A percentile compares a stretch with the other conserved stretches of the same genome.
Evolutionary conservation across 2,888 invertebrate species (phyloP).

Genomic region (Phengaris arion): DNA sequence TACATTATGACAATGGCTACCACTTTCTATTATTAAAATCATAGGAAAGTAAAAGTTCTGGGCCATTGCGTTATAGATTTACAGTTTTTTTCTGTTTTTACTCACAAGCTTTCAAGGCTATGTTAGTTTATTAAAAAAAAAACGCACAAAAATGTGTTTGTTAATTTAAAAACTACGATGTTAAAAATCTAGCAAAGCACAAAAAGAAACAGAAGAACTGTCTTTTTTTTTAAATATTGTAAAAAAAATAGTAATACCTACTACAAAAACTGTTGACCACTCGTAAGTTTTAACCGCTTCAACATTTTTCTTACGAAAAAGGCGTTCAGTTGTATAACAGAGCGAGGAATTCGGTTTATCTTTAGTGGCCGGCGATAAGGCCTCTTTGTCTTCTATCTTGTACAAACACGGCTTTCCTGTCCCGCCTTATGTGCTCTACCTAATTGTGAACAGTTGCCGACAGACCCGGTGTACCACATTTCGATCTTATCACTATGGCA

Average conservation of each 20-base stretch:
- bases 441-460: constrained; percentile 48
- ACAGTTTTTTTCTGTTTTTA: too few relatives aligned
- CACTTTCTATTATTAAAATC: constrained; percentile 28
- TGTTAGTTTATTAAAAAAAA: too few relatives aligned
- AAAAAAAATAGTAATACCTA: too few relatives aligned
- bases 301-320: constrained; percentile 37
- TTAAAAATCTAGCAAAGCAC: too few relatives aligned
- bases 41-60: constrained; percentile 18
- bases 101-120: too few relatives aligned
- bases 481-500: neutral
- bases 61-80: neutral
- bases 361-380: constrained; percentile 64
- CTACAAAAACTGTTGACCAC: too few relatives aligned
- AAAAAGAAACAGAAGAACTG: too few relatives aligned
- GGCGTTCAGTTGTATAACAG: constrained; percentile 68
- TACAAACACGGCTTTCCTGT: constrained; percentile 75
- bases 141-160: too few relatives aligned
- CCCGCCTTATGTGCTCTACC: constrained; percentile 48
- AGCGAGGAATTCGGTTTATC: constrained; percentile 71
- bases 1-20: constrained; percentile 18
- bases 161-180: too few relatives aligned
- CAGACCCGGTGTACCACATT: neutral
- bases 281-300: neutral
- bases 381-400: constrained; percentile 72
- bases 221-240: too few relatives aligned